Evolutionary conservation across 2,797 vertebrate genomes (phyloP).

Genomic region (Steatocranus sp.): DNA sequence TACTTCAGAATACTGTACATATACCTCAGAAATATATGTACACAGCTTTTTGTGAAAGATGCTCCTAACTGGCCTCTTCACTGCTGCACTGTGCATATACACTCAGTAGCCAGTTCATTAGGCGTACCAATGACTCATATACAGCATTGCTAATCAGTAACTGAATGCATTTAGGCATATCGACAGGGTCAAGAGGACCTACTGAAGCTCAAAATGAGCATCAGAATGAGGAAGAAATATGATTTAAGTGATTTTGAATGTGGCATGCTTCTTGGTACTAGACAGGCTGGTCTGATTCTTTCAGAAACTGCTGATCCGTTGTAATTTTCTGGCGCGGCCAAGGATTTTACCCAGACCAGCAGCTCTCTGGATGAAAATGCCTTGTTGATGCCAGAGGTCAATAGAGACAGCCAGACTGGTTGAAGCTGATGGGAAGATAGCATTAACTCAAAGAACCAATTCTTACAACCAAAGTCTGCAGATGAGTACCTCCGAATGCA

Average conservation of each 20-base stretch:
- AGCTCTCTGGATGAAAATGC: background rate
- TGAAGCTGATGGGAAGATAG: background rate
- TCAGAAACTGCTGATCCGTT: background rate
- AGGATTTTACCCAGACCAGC: background rate
- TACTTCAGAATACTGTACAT: background rate
- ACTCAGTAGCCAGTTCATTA: background rate
- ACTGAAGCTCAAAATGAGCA: background rate
- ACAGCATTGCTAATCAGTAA: background rate
- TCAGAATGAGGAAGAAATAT: background rate
- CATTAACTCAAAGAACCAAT: background rate
- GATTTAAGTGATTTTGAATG: background rate
- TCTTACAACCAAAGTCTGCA: background rate
- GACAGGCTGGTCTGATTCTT: background rate
- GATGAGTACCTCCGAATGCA: background rate
- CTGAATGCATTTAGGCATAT: background rate
- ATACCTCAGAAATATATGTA: background rate
- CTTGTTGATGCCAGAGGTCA: conserved; percentile 5
- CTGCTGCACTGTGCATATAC: background rate
- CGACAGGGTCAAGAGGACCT: background rate
- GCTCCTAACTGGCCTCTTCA: background rate
- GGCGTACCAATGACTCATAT: background rate
- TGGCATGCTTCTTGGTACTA: background rate
- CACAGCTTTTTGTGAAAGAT: background rate
- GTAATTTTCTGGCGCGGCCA: background rate
- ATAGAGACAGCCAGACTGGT: background rate